Evolutionary conservation across 2,888 invertebrate species (phyloP), one percentile per base, ranked within the genome.

Genomic region (Tridacna crocea): DNA sequence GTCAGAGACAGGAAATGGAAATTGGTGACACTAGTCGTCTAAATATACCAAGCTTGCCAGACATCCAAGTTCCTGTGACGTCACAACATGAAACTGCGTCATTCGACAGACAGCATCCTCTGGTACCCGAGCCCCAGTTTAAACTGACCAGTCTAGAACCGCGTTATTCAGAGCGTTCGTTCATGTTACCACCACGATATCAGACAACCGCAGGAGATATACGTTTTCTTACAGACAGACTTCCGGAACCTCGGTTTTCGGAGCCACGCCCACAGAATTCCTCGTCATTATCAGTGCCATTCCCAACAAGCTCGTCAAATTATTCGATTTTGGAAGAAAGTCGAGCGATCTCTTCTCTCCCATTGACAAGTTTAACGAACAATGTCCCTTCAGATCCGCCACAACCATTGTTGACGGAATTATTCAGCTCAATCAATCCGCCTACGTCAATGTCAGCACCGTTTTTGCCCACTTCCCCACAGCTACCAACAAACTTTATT

Each of bases 401-500:
- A 72, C 88, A 90, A 70, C 89, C 89, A 84, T 88, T 92, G 68
- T 85, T 91, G 19, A 88, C 90, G 55, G 90, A 90, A 61, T 78
- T 92, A 68, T 88, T 90, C 75, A 82, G 80, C 73, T 73, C 88
- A 11, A 80, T 90, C 63, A 89, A 84, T 70, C 89, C 70, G 27
- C 74, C 90, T 2, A 85, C 88, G n/a, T 88, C 87, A 26, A 84
- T 90, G 22, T 80, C 89, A 68, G 77, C 88, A 79, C 88, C 92
- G 10, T 89, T 92, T 65, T 76, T 92, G 58, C 88, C 90, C 66
- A 89, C 91, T 8, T 88, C 91, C 36, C 90, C 91, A 17, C 84
- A 90, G n/a, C 83, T 94, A 24, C 91, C 92, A 2, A 85, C 92
- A 15, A 89, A 92, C 46, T 91, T 94, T 77, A 88, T 94, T 22